These are phyloP conservation scores for Nothobranchius kuhntae DNA, from an alignment of 2,113 vertebrate species.

Conservation along the genomic window DNA sequence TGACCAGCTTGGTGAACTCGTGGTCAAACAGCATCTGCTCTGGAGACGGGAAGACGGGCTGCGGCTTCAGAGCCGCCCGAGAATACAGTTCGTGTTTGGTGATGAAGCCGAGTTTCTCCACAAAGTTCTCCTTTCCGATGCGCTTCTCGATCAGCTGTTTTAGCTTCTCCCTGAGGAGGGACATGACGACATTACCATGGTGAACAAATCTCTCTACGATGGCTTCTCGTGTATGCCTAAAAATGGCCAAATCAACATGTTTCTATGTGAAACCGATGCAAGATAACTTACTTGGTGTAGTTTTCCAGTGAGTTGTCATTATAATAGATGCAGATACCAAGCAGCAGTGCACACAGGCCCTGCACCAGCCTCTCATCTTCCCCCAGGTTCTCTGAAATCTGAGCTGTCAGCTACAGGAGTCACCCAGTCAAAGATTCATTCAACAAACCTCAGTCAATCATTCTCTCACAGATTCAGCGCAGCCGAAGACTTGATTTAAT, in stretches of 20 bases:
- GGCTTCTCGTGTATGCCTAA: too few species aligned
- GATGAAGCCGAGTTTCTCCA: slow-evolving; percentile 95
- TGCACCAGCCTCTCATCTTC: slow-evolving; percentile 97
- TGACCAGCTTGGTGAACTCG: slow-evolving; percentile 96
- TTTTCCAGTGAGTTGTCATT: slow-evolving; percentile 98
- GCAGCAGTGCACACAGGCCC: slow-evolving; percentile 91
- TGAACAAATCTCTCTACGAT: neutral
- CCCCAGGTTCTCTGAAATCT: slow-evolving; percentile 97
- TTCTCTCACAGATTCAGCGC: too few species aligned
- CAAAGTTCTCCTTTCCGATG: slow-evolving; percentile 97
- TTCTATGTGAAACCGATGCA: neutral
- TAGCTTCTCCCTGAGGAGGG: slow-evolving; percentile 87
- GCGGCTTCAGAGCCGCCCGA: slow-evolving; percentile 93
- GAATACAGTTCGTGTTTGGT: slow-evolving; percentile 97
- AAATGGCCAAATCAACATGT: neutral
- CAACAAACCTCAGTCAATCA: neutral
- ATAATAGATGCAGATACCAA: slow-evolving; percentile 98
- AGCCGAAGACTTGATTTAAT: too few species aligned
- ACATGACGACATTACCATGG: neutral
- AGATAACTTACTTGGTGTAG: slow-evolving; percentile 86
- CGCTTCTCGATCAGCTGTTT: slow-evolving; percentile 98
- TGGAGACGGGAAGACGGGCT: slow-evolving; percentile 89
- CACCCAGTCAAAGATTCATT: slow-evolving; percentile 78
- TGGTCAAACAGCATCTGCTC: slow-evolving; percentile 99
- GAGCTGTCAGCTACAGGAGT: slow-evolving; percentile 89